phyloP scores from a whole-genome alignment of 2,888 invertebrate genomes.

The Cheilosia grossa region DNA sequence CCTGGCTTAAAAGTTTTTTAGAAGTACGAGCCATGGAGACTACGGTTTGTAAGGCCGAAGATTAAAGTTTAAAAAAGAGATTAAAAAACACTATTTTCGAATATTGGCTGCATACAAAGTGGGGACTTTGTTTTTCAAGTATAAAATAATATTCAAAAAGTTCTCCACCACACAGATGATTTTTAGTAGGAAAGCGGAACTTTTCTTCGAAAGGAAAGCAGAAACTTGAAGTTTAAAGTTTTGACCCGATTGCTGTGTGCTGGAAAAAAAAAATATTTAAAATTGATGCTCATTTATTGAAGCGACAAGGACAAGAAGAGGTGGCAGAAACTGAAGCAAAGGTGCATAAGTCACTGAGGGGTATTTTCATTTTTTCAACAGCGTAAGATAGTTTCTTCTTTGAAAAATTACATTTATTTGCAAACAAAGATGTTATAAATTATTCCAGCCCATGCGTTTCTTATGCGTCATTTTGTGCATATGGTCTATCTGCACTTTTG shows the following conservation, averaged over 20 bases:
- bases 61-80: slow-evolving; percentile 39
- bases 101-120: slow-evolving; percentile 32
- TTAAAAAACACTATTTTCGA: slow-evolving; percentile 44
- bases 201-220: neutral
- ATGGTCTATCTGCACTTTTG: too few relatives aligned
- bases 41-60: slow-evolving; percentile 11
- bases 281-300: too few relatives aligned
- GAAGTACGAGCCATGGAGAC: neutral
- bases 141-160: slow-evolving; percentile 58
- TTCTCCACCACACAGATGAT: slow-evolving; percentile 44
- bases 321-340: too few relatives aligned
- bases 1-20: slow-evolving; percentile 2
- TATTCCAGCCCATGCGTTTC: too few relatives aligned
- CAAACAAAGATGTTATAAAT: too few relatives aligned
- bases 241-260: neutral
- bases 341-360: too few relatives aligned
- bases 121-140: slow-evolving; percentile 31
- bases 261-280: too few relatives aligned
- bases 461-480: too few relatives aligned
- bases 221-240: slow-evolving; percentile 4
- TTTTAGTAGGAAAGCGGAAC: slow-evolving; percentile 29
- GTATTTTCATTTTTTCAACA: too few relatives aligned
- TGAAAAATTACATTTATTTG: too few relatives aligned
- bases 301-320: neutral
- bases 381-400: too few relatives aligned